Evolutionary conservation across 2,888 invertebrate genomes (phyloP).

Genomic region (Parthenolecanium corni): DNA sequence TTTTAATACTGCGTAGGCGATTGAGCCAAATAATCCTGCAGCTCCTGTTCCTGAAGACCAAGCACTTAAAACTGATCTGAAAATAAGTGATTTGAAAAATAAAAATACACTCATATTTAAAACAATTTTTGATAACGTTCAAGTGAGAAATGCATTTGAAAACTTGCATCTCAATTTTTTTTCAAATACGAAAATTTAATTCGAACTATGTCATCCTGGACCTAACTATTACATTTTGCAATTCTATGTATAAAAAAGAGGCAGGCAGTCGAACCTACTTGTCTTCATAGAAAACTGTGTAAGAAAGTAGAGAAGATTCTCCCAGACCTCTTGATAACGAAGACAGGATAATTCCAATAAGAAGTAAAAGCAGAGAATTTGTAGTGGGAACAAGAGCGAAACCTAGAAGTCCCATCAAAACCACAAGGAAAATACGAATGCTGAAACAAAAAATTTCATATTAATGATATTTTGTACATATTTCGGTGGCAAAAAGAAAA

Average conservation of each 20-base stretch:
- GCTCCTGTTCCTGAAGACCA: slow-evolving; percentile 81
- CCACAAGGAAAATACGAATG: slow-evolving; percentile 43
- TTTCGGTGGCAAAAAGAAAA: background rate
- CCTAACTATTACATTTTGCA: no score
- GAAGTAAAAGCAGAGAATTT: slow-evolving; percentile 47
- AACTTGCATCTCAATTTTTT: no score
- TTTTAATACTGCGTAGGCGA: slow-evolving; percentile 61
- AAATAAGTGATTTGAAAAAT: slow-evolving; percentile 16
- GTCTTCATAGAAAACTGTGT: slow-evolving; percentile 40
- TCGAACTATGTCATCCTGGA: no score
- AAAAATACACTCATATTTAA: background rate
- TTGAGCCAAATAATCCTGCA: slow-evolving; percentile 66
- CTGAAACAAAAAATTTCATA: background rate
- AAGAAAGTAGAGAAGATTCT: slow-evolving; percentile 63
- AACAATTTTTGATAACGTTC: background rate
- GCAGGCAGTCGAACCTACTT: no score
- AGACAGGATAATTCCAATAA: slow-evolving; percentile 58
- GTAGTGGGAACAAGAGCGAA: slow-evolving; percentile 58
- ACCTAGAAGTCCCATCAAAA: slow-evolving; percentile 48
- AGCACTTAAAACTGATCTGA: slow-evolving; percentile 61
- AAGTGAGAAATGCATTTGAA: no score
- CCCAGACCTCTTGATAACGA: slow-evolving; percentile 67
- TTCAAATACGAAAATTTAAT: no score
- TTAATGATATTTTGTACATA: background rate
- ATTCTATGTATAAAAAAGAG: no score